Evolutionary conservation across 2,797 vertebrate species (phyloP), one percentile per base, ranked within the genome.

Genomic region (Hylomyscus alleni): DNA sequence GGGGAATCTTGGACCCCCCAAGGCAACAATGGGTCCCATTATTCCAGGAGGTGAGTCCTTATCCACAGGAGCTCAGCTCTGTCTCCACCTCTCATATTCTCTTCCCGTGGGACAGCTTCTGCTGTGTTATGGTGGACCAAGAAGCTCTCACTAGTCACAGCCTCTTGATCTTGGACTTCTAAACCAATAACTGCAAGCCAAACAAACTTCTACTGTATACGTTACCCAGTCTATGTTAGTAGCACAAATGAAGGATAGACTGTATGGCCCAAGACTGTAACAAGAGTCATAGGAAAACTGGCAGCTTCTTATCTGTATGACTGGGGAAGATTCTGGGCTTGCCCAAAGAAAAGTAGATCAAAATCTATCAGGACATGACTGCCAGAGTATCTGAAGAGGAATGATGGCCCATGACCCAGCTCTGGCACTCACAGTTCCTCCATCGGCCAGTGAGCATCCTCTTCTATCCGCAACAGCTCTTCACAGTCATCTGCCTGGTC

Each of bases 381-480:
- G 47, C 26, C 24, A 26, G 19, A 89, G 26, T 40, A 22, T 54
- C 22, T 44, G 72, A 50, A 84, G 65, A 72, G 4, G 26, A 34
- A 40, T 0, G 24, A 20, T 3, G 40, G 80, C 56, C 83, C 29
- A 1, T 47, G 11, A 13, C 44, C 20, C 22, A 10, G 81, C 44
- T 82, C 34, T 29, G 44, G 95, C 95, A 99, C 99, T 98, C 97
- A 99, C 99, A 98, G 98, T 95, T 98, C 99, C 29, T 99, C 98
- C 0, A 98, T 90, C 29, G 97, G 98, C 99, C 99, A 99, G 97
- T 98, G 99, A 0, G 98, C 34, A 69, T 99, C 99, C 98, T 99
- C 99, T 97, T 99, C 99, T 99, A 99, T 99, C 98, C 99, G 99
- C 94, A 99, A 95, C 1, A 99, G 98, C 94, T 99, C 99, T 96